These are phyloP conservation scores for Mythimna pallens DNA, from an alignment of 2,888 invertebrate genomes.

Conservation along the genomic window DNA sequence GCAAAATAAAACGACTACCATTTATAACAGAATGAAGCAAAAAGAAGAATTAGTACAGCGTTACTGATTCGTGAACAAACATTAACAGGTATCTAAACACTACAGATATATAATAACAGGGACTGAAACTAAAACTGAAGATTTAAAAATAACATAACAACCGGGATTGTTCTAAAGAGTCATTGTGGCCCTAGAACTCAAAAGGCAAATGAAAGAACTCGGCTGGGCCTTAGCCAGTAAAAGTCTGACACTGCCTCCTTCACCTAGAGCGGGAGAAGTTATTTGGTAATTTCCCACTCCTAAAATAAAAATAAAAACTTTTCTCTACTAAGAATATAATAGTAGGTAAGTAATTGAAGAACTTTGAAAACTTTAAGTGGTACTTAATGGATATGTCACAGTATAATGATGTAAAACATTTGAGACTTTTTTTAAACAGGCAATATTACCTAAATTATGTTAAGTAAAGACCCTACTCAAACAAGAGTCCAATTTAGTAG, in stretches of 20 bases:
- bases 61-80: not conserved
- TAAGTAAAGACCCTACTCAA: constrained; percentile 43
- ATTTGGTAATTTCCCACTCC: too few relatives aligned
- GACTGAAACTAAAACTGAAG: not conserved
- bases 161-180: not conserved
- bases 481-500: constrained; percentile 46
- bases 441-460: constrained; percentile 32
- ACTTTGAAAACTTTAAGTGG: constrained; percentile 1
- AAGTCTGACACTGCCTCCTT: too few relatives aligned
- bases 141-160: not conserved
- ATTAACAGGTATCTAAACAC: not conserved
- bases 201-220: too few relatives aligned
- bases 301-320: too few relatives aligned
- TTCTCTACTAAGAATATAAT: not conserved
- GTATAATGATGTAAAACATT: constrained; percentile 18
- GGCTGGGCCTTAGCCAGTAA: too few relatives aligned
- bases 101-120: not conserved
- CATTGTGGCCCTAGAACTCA: not conserved
- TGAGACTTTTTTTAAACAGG: constrained; percentile 7
- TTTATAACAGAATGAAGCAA: not conserved
- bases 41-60: not conserved
- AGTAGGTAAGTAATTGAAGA: not conserved
- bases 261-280: too few relatives aligned
- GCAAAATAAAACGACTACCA: not conserved
- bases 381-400: constrained; percentile 14